Evolutionary conservation across 2,888 invertebrate species (phyloP).

Genomic region (Drosophila yooni): DNA sequence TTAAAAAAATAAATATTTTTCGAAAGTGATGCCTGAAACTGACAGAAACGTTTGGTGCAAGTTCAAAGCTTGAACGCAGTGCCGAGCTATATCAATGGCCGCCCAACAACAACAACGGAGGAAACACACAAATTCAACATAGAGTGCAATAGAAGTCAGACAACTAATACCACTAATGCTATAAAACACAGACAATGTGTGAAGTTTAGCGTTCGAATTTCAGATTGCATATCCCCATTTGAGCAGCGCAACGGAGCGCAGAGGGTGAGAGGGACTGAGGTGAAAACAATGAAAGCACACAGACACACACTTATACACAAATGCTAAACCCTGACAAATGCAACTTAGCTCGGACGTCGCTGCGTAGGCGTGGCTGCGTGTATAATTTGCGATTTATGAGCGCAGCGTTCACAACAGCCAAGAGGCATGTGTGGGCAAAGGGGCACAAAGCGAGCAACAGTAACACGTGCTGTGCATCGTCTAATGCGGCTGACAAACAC

Average conservation of each 20-base stretch:
- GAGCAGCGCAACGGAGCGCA: constrained; percentile 48
- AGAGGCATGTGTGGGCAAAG: not conserved
- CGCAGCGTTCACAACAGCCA: constrained; percentile 56
- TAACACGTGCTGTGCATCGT: constrained; percentile 75
- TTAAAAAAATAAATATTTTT: not conserved
- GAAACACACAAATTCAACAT: constrained; percentile 13
- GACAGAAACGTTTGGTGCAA: constrained; percentile 36
- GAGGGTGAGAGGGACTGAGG: not conserved
- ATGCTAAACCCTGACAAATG: constrained; percentile 54
- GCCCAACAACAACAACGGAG: constrained; percentile 11
- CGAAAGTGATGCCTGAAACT: constrained; percentile 17
- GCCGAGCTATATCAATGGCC: constrained; percentile 22
- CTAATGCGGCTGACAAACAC: constrained; percentile 72
- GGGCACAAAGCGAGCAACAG: constrained; percentile 21
- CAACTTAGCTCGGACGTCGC: constrained; percentile 26
- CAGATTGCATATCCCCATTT: constrained; percentile 74
- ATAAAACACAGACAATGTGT: constrained; percentile 78
- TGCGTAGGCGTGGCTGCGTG: constrained; percentile 67
- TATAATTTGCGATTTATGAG: constrained; percentile 80
- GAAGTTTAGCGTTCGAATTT: constrained; percentile 75
- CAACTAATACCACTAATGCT: constrained; percentile 60
- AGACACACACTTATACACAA: constrained; percentile 27
- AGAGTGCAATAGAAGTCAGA: constrained; percentile 20
- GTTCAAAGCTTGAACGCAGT: constrained; percentile 15
- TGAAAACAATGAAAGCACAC: constrained; percentile 26